These are phyloP conservation scores for Agrotis clavis DNA, from an alignment of 2,888 invertebrate species.

Conservation along the genomic window DNA sequence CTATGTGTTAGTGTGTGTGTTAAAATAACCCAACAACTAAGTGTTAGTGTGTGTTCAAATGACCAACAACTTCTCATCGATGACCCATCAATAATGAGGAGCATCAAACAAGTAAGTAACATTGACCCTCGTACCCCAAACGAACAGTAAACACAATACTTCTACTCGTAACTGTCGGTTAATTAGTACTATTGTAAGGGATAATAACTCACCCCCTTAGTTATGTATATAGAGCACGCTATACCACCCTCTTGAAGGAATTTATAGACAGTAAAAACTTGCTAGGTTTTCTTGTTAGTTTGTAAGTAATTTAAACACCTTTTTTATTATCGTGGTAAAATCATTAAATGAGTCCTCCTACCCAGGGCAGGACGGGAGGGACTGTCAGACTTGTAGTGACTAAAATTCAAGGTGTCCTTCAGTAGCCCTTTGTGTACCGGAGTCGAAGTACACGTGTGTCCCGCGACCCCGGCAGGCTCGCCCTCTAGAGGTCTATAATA, in stretches of 20 bases:
- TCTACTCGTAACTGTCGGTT: constrained; percentile 78
- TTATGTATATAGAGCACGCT: constrained; percentile 74
- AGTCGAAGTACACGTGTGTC: too few species aligned
- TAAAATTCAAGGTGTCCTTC: too few species aligned
- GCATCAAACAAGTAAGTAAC: constrained; percentile 42
- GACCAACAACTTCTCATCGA: constrained; percentile 10
- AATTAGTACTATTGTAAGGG: constrained; percentile 86
- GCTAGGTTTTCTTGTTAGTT: neutral
- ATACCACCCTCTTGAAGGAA: constrained; percentile 34
- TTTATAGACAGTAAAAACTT: neutral
- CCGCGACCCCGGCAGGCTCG: too few species aligned
- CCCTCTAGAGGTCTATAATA: too few species aligned
- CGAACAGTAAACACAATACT: constrained; percentile 75
- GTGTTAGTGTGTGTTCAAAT: neutral
- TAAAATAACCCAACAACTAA: too few species aligned
- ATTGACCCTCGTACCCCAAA: constrained; percentile 66
- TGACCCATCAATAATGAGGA: constrained; percentile 51
- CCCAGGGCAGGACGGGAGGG: too few species aligned
- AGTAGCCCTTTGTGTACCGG: too few species aligned
- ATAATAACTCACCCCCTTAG: constrained; percentile 63
- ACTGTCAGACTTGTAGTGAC: too few species aligned
- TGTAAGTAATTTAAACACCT: neutral
- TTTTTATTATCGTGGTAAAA: too few species aligned
- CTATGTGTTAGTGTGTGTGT: too few species aligned
- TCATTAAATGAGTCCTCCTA: too few species aligned